Conservation (phyloP, 2,888 invertebrate species). For the Hirtodrosophila confusa region DNA sequence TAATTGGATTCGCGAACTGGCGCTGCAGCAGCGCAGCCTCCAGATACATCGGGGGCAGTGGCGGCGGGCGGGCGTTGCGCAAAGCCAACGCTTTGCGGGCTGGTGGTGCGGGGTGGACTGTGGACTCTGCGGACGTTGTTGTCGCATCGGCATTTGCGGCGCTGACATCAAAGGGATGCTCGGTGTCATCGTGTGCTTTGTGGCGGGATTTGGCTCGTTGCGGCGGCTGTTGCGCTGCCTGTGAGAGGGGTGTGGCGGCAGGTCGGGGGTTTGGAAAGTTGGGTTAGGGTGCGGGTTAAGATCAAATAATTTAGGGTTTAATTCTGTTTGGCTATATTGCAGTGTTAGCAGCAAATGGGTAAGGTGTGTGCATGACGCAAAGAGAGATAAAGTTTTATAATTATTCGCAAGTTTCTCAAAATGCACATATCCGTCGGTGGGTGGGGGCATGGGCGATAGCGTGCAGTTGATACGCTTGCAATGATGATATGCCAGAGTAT, state of each 20-base stretch:
- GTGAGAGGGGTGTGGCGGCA: constrained; percentile 9
- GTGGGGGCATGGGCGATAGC: background rate
- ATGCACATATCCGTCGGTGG: background rate
- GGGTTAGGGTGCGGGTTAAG: constrained; percentile 41
- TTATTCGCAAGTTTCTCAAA: constrained; percentile 44
- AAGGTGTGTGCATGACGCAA: constrained; percentile 40
- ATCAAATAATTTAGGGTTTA: constrained; percentile 78
- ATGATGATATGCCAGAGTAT: constrained; percentile 35
- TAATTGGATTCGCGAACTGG: constrained; percentile 88
- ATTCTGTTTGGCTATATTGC: constrained; percentile 73
- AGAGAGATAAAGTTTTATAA: constrained; percentile 60
- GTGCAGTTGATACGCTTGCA: constrained; percentile 6
- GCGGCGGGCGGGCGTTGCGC: constrained; percentile 15
- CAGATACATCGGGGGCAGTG: constrained; percentile 84
- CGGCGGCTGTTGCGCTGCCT: constrained; percentile 52
- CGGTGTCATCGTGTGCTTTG: constrained; percentile 65
- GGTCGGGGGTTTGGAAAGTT: constrained; percentile 8
- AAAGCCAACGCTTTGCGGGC: constrained; percentile 24
- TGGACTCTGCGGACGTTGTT: constrained; percentile 30
- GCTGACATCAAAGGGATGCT: constrained; percentile 55
- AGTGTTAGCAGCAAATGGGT: constrained; percentile 41
- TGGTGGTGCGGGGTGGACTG: constrained; percentile 28
- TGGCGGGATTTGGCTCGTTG: constrained; percentile 67
- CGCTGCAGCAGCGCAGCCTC: constrained; percentile 74
- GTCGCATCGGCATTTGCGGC: constrained; percentile 47